Base-by-base conservation (phyloP, 2,797 vertebrate genomes). In the Philypnodon macrostomus region DNA sequence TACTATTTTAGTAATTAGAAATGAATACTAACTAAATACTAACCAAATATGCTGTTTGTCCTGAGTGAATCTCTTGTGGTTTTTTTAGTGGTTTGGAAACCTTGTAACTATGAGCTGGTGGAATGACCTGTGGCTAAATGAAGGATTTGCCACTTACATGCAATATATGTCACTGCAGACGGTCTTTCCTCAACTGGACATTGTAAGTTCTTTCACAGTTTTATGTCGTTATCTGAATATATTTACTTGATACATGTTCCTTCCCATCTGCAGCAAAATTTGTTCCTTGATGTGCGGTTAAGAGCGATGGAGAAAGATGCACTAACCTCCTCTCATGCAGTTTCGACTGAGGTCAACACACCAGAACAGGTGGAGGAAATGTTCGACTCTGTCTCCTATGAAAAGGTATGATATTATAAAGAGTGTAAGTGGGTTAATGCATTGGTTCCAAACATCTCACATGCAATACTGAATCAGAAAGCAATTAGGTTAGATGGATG, bases 21-120 rank as follows among this genome's bases (percentile, higher is more conserved):
- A n/a, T n/a, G n/a, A n/a, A n/a, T n/a, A n/a, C n/a, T n/a, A n/a
- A n/a, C n/a, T n/a, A n/a, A n/a, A n/a, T n/a, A n/a, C n/a, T 26
- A 15, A 14, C 11, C 37, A 33, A 33, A 41, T 45, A 2, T 31
- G 23, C n/a, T 45, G 0, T 11, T 2, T 11, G 18, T 52, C 0
- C 19, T 70, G 36, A 74, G n/a, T 16, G 19, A 42, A 9, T 37
- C 13, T 14, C 18, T 4, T 32, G 44, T n/a, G n/a, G n/a, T 36
- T 70, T 2, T 4, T 73, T 12, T 61, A 99, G 96, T 98, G 96
- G 96, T 98, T 98, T 88, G 96, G 96, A 58, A 96, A 99, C 75
- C 75, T 97, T 45, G 96, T 99, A 27, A 99, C 96, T 12, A 97
- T 99, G 95, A 85, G 89, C 24, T 99, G 96, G 96, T 99, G 96